A percentile compares a stretch with the other conserved stretches of the same genome.
phyloP scores from a whole-genome alignment of 35 echinoderm and acorn worm genomes.

The Eucidaris tribuloides region DNA sequence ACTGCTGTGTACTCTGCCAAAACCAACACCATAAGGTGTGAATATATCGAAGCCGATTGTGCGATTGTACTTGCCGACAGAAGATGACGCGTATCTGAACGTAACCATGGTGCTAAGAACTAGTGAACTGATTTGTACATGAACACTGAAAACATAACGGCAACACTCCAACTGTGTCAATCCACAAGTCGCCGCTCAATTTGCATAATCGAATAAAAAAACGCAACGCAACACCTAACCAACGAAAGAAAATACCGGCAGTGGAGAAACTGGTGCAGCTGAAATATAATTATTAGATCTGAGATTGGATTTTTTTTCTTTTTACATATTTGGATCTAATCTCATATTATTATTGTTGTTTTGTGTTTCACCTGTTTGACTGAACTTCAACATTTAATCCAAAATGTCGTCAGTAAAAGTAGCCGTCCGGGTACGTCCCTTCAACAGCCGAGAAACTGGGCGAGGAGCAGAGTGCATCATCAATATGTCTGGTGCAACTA shows the following conservation, averaged over 20 bases:
- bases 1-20: no score
- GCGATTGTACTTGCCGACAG: no score
- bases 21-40: no score
- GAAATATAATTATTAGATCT: neutral
- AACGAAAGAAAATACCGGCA: neutral
- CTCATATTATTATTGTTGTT: neutral
- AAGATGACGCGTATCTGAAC: no score
- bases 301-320: neutral
- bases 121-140: neutral
- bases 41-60: no score
- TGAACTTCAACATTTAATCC: conserved; percentile 6
- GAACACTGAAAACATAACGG: neutral
- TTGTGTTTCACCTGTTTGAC: neutral
- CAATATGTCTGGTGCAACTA: conserved; percentile 78
- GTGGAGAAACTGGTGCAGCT: neutral
- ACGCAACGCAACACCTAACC: neutral
- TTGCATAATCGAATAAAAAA: neutral
- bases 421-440: conserved; percentile 98
- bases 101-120: conserved; percentile 31
- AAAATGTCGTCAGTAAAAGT: conserved; percentile 99
- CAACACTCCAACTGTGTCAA: neutral
- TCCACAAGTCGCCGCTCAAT: neutral
- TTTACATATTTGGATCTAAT: neutral
- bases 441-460: conserved; percentile 78
- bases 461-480: conserved; percentile 77